Percentiles rank a stretch among this genome's conserved stretches.
phyloP scores from a whole-genome alignment of 2,797 vertebrate genomes.

The Eulemur mongoz region DNA sequence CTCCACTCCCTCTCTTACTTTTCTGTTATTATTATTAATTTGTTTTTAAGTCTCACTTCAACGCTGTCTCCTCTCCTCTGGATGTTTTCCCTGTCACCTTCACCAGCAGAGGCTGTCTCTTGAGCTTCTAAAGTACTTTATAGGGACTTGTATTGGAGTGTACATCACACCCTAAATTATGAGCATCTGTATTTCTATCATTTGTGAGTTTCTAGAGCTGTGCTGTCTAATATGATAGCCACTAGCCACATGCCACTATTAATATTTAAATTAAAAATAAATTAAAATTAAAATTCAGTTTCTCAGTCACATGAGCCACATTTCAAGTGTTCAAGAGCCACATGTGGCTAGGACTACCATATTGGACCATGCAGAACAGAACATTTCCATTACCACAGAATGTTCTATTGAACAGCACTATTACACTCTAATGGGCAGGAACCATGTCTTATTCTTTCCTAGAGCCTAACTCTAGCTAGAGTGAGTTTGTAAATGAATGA shows the following conservation, averaged over 20 bases:
- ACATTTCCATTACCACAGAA: neutral
- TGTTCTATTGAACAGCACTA: neutral
- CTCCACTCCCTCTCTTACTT: neutral
- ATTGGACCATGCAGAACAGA: neutral
- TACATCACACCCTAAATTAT: neutral
- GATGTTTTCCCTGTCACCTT: neutral
- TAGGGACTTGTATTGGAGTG: neutral
- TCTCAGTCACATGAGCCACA: neutral
- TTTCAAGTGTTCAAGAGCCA: neutral
- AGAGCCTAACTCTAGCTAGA: neutral
- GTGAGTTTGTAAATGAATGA: slow-evolving; percentile 24
- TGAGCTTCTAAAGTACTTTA: neutral
- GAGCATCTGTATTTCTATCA: neutral
- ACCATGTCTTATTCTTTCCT: neutral
- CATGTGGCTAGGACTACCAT: neutral
- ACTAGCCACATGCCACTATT: neutral
- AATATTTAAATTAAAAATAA: slow-evolving; percentile 32
- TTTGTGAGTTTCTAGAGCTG: neutral
- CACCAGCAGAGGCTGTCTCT: neutral
- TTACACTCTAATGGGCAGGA: neutral
- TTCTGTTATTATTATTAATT: neutral
- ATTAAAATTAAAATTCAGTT: slow-evolving; percentile 7
- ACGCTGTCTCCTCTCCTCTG: neutral
- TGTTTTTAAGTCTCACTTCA: neutral
- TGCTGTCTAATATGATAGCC: neutral